Evolutionary conservation across 2,797 vertebrate genomes (phyloP), one percentile per base, ranked within the genome.

Genomic region (Typhlichthys eigenmanni): DNA sequence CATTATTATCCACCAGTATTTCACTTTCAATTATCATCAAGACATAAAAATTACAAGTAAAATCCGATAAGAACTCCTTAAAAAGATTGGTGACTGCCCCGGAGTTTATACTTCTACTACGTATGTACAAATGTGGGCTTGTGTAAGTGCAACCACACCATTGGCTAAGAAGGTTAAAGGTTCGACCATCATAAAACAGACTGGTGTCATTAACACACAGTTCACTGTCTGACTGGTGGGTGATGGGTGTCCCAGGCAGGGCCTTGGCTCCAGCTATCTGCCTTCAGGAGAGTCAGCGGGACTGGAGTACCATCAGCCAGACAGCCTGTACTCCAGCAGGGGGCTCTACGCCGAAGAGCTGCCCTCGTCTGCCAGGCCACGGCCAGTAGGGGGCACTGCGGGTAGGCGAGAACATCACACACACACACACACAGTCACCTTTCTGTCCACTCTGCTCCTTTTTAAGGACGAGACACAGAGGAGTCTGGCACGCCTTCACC

Each of bases 341-440:
- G 94, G 91, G 50, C 87, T 93, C 2, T 96, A 95, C 80, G 38
- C 91, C 0, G 96, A 98, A 29, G 96, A 98, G 73, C 76, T 92
- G 67, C 93, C 94, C 0, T 94, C 95, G 0, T 95, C 96, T 61
- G 95, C 94, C 69, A 91, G 96, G 51, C 96, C 96, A 0, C 92
- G 97, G 14, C 96, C 97, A 5, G 94, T 98, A 11, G 96, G 97
- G 72, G 94, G 95, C 71, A 93, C 94, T 50, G 89, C 97, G 95
- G 97, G 97, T 99, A 93, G 13, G 2, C 13, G 9, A 12, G 4
- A 19, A 56, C 1, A 9, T 24, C 56, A 64, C 17, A 14, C n/a
- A 1, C 46, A 24, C 47, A 58, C 51, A 60, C 12, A 17, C 45
- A 61, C 43, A 29, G 24, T 46, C 6, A 45, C 13, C 12, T 19